Evolutionary conservation across 2,797 vertebrate species (phyloP).

Genomic region (Clarias laeviceps): DNA sequence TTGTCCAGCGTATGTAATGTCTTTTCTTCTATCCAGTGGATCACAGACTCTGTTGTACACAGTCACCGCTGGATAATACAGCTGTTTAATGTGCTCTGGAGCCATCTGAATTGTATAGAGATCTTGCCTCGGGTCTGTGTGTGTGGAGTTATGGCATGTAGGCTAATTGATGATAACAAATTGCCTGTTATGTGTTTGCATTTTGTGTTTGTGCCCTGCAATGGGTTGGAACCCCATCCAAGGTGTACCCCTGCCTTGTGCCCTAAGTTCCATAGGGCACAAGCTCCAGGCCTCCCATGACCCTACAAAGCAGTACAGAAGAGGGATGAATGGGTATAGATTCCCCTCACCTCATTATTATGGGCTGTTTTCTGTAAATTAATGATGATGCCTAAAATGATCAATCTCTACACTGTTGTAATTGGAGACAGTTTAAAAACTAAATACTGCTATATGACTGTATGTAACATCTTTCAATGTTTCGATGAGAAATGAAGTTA

Average conservation of each 20-base stretch:
- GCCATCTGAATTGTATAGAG: background rate
- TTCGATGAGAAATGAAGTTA: background rate
- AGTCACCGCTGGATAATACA: constrained; percentile 10
- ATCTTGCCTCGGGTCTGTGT: no score
- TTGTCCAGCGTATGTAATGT: constrained; percentile 57
- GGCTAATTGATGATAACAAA: no score
- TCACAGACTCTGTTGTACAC: constrained; percentile 37
- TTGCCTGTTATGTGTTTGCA: no score
- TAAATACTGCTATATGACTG: background rate
- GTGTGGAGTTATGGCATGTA: no score
- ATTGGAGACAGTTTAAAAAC: background rate
- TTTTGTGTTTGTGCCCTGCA: no score
- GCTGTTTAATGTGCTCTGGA: constrained; percentile 24
- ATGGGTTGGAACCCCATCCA: no score
- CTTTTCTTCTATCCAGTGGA: constrained; percentile 47
- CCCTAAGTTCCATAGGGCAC: no score
- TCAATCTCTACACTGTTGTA: background rate
- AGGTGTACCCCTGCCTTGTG: no score
- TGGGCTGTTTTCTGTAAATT: background rate
- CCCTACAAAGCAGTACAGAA: no score
- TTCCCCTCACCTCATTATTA: background rate
- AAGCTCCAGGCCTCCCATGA: no score
- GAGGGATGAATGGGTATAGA: no score
- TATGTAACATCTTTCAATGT: background rate
- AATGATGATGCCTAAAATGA: background rate